Evolutionary conservation across 2,888 invertebrate species (phyloP), one percentile per base, ranked within the genome.

Genomic region (Perizoma affinitatum): DNA sequence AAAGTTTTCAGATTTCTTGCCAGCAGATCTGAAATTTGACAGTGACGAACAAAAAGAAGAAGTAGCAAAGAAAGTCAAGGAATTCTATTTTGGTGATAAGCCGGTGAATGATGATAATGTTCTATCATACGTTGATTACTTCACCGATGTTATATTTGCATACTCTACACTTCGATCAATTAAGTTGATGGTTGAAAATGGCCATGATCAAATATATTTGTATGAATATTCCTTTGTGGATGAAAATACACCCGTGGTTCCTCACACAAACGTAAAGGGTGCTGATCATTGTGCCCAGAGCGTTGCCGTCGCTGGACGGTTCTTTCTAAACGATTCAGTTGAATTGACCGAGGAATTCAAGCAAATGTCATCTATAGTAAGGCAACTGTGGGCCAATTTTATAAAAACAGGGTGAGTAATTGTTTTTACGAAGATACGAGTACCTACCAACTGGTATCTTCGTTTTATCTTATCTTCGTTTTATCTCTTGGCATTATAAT

Each of bases 1-100:
- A n/a, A 79, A 76, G 0, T 86, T 87, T 71, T 74, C 82, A 0
- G 78, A 85, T 11, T 87, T 83, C 54, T 42, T 88, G 11, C 85
- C 87, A 3, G 70, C 63, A 9, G 80, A 87, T 54, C 67, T 88
- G 5, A 59, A 74, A 45, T 83, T 83, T 66, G 57, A 68, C 5
- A 72, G 42, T 49, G 62, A 70, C 4, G 49, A 67, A 36, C 69
- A 84, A 58, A 82, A 64, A 61, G 69, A 79, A 54, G 49, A 67
- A 53, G 65, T 84, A 5, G 73, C 76, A 1, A 53, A 71, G 11
- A 40, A 60, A 50, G 54, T 83, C 0, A 85, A 82, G 62, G 52
- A 75, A 45, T 79, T 79, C 60, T 79, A 80, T 51, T 84, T 83
- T 60, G 75, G 70, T 4, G 66, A 74, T 0, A 68, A 73, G 6